phyloP scores from a whole-genome alignment of 1,140 invertebrate genomes.

The Bilobella aurantiaca region DNA sequence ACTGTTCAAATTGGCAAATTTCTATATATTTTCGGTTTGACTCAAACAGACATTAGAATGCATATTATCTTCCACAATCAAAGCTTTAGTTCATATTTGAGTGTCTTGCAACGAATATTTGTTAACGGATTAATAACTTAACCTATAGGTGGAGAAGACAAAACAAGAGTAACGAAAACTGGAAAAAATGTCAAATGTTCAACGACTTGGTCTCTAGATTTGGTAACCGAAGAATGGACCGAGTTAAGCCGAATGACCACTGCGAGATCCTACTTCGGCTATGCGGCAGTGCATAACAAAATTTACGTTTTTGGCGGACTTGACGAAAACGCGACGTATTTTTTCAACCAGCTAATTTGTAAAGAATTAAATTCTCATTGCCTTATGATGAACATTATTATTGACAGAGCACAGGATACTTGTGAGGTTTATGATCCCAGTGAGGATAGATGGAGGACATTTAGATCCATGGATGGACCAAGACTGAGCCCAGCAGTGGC shows the following conservation, averaged over 20 bases:
- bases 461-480: not conserved
- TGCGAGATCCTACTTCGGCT: conserved; percentile 2
- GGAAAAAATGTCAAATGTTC: not conserved
- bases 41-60: too few relatives aligned
- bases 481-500: not conserved
- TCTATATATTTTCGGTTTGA: not conserved
- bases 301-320: conserved; percentile 10
- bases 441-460: not conserved
- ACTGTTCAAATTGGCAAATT: not conserved
- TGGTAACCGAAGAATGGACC: not conserved
- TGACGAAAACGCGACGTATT: not conserved
- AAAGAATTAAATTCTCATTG: not conserved
- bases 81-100: too few relatives aligned
- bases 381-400: not conserved
- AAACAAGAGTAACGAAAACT: not conserved
- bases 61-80: too few relatives aligned
- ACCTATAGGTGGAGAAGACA: not conserved
- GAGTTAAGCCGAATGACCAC: not conserved
- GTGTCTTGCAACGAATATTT: too few relatives aligned
- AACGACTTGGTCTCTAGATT: not conserved
- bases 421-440: conserved; percentile 3
- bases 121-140: not conserved
- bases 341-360: not conserved
- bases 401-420: not conserved
- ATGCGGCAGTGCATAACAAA: not conserved